Conservation (phyloP, 2,797 vertebrate species). For the Scarus forsteni region DNA sequence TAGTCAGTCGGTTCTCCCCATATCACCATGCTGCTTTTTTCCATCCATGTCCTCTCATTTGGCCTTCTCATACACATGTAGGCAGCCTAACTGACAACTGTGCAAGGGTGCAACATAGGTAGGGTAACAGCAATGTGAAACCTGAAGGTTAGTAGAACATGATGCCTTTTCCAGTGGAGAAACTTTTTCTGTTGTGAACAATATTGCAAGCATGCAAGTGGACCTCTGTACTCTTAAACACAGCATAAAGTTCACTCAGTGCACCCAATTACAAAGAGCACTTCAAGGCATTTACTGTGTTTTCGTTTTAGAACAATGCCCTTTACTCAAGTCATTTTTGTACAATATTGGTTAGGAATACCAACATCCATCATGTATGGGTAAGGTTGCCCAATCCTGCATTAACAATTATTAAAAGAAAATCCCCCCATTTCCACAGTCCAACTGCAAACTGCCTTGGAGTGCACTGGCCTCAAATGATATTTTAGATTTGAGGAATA, state of each 20-base stretch:
- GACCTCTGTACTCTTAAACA: conserved; percentile 16
- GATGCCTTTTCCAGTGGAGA: conserved; percentile 1
- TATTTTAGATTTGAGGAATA: background rate
- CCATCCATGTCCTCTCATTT: conserved; percentile 21
- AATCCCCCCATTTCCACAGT: background rate
- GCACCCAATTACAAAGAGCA: conserved; percentile 28
- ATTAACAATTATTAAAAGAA: background rate
- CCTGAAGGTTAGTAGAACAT: conserved; percentile 5
- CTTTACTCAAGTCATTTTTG: conserved; percentile 9
- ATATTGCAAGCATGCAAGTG: conserved; percentile 20
- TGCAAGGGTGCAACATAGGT: conserved; percentile 14
- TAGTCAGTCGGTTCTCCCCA: background rate
- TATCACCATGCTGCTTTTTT: conserved; percentile 26
- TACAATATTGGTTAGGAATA: background rate
- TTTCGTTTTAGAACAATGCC: conserved; percentile 16
- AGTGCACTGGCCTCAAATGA: background rate
- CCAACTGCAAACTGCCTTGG: background rate
- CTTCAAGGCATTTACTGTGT: conserved; percentile 36
- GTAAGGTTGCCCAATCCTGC: background rate
- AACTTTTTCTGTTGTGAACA: conserved; percentile 26
- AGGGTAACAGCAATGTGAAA: conserved; percentile 32
- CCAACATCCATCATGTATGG: conserved; percentile 5
- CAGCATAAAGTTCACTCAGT: conserved; percentile 33
- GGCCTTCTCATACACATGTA: conserved; percentile 14
- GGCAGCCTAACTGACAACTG: conserved; percentile 29